A percentile compares a stretch with the other conserved stretches of the same genome.
phyloP scores from a whole-genome alignment of 2,888 invertebrate genomes.

The Pycnomerus fuliginosus region DNA sequence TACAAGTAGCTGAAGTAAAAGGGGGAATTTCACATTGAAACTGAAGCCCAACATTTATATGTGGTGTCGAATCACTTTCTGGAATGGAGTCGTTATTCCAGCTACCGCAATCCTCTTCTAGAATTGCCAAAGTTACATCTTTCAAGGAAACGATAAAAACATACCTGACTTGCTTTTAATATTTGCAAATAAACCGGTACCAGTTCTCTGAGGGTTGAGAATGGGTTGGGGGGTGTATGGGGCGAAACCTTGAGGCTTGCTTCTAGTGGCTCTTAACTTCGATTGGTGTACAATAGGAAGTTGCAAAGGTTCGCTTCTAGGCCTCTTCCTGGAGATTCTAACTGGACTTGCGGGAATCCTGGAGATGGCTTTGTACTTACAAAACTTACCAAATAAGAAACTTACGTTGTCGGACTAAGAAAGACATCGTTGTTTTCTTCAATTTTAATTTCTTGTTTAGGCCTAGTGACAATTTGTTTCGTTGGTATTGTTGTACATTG shows the following conservation, averaged over 20 bases:
- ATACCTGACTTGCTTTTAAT: constrained; percentile 36
- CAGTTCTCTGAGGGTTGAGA: constrained; percentile 86
- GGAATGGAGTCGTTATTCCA: constrained; percentile 52
- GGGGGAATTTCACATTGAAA: constrained; percentile 82
- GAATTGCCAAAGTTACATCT: too few relatives aligned
- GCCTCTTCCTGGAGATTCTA: constrained; percentile 64
- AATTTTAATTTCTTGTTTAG: constrained; percentile 54
- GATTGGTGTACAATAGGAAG: constrained; percentile 55
- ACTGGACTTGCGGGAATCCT: constrained; percentile 70
- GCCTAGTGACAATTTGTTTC: constrained; percentile 39
- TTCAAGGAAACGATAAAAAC: constrained; percentile 1
- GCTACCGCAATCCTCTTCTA: constrained; percentile 42
- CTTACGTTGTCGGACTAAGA: constrained; percentile 66
- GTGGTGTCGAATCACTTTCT: constrained; percentile 63
- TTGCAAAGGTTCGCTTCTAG: constrained; percentile 62
- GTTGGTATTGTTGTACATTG: constrained; percentile 40
- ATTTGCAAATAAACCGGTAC: constrained; percentile 74
- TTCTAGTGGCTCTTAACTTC: constrained; percentile 55
- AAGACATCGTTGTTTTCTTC: constrained; percentile 74
- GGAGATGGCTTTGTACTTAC: constrained; percentile 22
- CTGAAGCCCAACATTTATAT: constrained; percentile 84
- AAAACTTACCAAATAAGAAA: constrained; percentile 17
- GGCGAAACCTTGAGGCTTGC: constrained; percentile 55
- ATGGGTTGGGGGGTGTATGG: constrained; percentile 94
- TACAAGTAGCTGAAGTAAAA: constrained; percentile 49